Evolutionary conservation across 1,140 invertebrate species (phyloP).

Genomic region (Littorina saxatilis): DNA sequence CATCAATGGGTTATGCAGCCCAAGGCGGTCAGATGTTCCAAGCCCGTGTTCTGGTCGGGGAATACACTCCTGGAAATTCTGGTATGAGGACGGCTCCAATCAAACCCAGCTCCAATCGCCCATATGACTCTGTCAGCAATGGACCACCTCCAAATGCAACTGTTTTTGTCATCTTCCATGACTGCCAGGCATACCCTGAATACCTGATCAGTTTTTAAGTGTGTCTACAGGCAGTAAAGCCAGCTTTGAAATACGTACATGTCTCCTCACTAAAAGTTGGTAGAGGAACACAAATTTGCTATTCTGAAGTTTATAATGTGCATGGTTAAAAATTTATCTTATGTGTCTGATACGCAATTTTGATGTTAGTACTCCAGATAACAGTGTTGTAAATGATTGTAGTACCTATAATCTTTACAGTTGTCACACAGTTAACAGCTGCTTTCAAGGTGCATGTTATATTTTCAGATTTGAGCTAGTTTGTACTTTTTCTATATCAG

Average conservation of each 20-base stretch:
- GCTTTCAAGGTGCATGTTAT: no score
- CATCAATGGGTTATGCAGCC: conserved; percentile 49
- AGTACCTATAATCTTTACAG: no score
- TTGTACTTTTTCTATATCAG: no score
- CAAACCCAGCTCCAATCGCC: conserved; percentile 32
- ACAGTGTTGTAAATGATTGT: no score
- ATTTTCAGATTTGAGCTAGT: no score
- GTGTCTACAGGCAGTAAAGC: not conserved
- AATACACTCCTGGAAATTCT: conserved; percentile 45
- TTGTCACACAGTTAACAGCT: no score
- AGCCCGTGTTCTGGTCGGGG: conserved; percentile 55
- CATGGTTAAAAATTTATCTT: no score
- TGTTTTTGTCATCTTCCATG: conserved; percentile 65
- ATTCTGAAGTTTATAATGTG: no score
- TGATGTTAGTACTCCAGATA: no score
- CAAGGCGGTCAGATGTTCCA: conserved; percentile 52
- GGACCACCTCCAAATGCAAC: conserved; percentile 45
- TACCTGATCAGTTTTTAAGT: conserved; percentile 55
- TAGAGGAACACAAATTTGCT: no score
- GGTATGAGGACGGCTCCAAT: conserved; percentile 50
- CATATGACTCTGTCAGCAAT: conserved; percentile 60
- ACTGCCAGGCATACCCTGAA: conserved; percentile 64
- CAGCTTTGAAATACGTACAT: not conserved
- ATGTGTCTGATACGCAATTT: no score
- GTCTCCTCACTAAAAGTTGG: no score